These are phyloP conservation scores for Antheraea yamamai DNA, from an alignment of 2,888 invertebrate species.

Conservation along the genomic window DNA sequence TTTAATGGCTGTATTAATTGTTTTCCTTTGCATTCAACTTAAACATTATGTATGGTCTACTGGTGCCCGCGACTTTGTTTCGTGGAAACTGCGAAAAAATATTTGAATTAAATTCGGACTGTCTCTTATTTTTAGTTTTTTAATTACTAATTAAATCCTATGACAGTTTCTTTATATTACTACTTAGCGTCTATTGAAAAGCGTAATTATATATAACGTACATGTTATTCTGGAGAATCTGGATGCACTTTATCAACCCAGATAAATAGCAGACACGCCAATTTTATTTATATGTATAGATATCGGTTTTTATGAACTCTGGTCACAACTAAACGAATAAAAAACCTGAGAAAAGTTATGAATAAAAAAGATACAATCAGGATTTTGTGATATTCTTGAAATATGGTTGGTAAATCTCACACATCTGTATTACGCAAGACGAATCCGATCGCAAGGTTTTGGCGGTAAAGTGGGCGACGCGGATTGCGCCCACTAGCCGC, in stretches of 20 bases:
- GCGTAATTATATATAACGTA: too few relatives aligned
- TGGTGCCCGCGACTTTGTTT: not conserved
- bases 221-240: too few relatives aligned
- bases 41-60: not conserved
- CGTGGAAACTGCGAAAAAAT: not conserved
- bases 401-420: slow-evolving; percentile 4
- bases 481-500: slow-evolving; percentile 35
- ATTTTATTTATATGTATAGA: too few relatives aligned
- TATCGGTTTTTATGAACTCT: too few relatives aligned
- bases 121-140: too few relatives aligned
- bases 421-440: slow-evolving; percentile 26
- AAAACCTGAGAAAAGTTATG: not conserved
- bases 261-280: too few relatives aligned
- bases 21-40: not conserved
- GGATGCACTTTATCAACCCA: too few relatives aligned
- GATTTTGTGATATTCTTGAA: not conserved
- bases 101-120: too few relatives aligned
- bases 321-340: not conserved
- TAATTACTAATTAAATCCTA: too few relatives aligned
- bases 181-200: too few relatives aligned
- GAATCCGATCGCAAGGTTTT: slow-evolving; percentile 31
- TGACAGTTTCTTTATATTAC: too few relatives aligned
- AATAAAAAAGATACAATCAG: not conserved
- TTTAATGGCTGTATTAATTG: not conserved
- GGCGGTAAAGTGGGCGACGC: slow-evolving; percentile 34